These are phyloP conservation scores for Bombyx mori DNA, from an alignment of 1,140 invertebrate genomes.

Conservation along the genomic window DNA sequence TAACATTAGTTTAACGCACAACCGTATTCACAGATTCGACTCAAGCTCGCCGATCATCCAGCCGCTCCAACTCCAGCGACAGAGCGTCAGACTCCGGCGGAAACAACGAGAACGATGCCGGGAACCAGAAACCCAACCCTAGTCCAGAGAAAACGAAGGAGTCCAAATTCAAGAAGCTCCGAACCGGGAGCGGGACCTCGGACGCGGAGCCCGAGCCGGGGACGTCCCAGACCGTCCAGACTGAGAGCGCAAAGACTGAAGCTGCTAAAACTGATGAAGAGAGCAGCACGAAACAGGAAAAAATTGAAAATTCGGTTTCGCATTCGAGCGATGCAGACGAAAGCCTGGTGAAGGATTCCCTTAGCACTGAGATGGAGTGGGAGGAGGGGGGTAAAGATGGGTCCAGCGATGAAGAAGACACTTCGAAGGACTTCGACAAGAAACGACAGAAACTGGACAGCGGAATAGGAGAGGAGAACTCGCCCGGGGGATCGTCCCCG, in stretches of 20 bases:
- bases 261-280: neutral
- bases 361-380: slow-evolving; percentile 21
- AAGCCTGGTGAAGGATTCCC: slow-evolving; percentile 16
- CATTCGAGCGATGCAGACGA: slow-evolving; percentile 26
- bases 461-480: slow-evolving; percentile 68
- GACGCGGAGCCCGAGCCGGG: neutral
- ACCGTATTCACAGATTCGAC: neutral
- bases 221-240: neutral
- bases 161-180: neutral
- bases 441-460: slow-evolving; percentile 75
- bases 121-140: neutral
- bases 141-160: neutral
- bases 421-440: slow-evolving; percentile 21
- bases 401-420: slow-evolving; percentile 28
- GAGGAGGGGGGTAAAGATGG: slow-evolving; percentile 10
- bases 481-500: slow-evolving; percentile 20
- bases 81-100: slow-evolving; percentile 2
- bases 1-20: too few species aligned
- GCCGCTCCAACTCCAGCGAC: slow-evolving; percentile 2
- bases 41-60: neutral
- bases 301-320: slow-evolving; percentile 6
- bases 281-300: neutral
- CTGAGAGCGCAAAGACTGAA: neutral
- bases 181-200: neutral
- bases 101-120: neutral